phyloP scores from a whole-genome alignment of 2,113 vertebrate species.

The rabbit (Oryctolagus cuniculus) region mOryCun1.1 NC_091438.1:55000501-55001000 shows the following conservation, averaged over 20 bases:
- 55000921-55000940: background rate
- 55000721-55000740: constrained; percentile 35
- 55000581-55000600: background rate
- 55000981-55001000: background rate
- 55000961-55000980: background rate
- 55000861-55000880: background rate
- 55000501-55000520: no score
- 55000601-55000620: background rate
- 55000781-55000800: background rate
- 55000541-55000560: background rate
- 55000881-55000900: background rate
- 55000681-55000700: background rate
- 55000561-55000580: background rate
- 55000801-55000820: background rate
- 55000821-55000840: background rate
- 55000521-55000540: no score
- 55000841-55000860: background rate
- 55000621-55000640: background rate
- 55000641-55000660: background rate
- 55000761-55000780: constrained; percentile 62
- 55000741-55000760: background rate
- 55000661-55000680: background rate
- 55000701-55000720: constrained; percentile 38
- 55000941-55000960: background rate
- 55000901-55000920: background rate